Conservation (phyloP, 2,113 vertebrate species). For the Carollia perspicillata region DNA sequence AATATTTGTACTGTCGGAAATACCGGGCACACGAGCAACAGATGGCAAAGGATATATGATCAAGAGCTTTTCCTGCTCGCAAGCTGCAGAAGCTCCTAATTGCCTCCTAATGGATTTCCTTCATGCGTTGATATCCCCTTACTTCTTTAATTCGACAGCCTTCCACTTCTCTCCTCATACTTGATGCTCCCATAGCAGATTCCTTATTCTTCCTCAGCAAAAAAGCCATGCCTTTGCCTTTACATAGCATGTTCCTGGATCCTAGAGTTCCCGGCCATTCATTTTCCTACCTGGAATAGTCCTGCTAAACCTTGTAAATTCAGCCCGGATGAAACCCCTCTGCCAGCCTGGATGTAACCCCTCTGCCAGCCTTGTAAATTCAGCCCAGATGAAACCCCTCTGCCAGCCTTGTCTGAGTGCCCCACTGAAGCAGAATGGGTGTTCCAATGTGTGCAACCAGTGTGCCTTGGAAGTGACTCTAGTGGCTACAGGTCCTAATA, state of each 20-base stretch:
- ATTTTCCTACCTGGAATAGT: neutral
- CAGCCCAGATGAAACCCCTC: neutral
- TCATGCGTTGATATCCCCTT: neutral
- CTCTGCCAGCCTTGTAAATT: too few species aligned
- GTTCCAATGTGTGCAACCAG: fast-evolving
- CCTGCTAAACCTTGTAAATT: fast-evolving
- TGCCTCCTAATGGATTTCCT: neutral
- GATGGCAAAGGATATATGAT: neutral
- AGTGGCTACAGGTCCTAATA: neutral
- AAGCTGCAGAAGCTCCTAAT: neutral
- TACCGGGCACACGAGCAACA: neutral
- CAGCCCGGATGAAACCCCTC: too few species aligned
- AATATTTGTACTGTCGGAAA: neutral
- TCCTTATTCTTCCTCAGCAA: neutral
- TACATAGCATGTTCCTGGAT: too few species aligned
- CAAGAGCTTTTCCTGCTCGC: neutral
- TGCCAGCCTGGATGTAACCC: too few species aligned
- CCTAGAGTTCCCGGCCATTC: neutral
- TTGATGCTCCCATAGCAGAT: neutral
- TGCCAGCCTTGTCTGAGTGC: neutral
- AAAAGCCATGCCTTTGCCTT: neutral
- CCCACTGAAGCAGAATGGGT: fast-evolving
- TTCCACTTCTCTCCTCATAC: neutral
- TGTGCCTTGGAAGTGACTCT: neutral
- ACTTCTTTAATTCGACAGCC: neutral